Percentiles rank a stretch among this genome's conserved stretches.
These are phyloP conservation scores for Torymus auratus DNA, from an alignment of 2,888 invertebrate genomes.

Conservation along the genomic window DNA sequence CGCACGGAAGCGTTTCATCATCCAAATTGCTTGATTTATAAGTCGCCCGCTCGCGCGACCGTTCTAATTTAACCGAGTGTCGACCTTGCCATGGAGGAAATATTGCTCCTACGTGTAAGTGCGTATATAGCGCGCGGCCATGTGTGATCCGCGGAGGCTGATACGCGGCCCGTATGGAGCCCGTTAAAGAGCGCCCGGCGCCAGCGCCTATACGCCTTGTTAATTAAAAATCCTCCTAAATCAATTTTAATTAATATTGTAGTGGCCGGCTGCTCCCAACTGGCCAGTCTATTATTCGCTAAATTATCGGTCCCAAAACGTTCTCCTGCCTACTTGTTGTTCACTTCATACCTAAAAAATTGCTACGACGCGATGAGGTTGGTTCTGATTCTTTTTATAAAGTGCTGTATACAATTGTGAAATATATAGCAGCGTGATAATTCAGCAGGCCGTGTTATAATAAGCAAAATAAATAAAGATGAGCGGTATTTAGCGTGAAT, in stretches of 20 bases:
- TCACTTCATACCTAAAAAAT: too few species aligned
- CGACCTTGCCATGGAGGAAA: conserved; percentile 43
- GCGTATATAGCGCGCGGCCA: background rate
- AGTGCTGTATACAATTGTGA: too few species aligned
- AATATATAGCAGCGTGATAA: too few species aligned
- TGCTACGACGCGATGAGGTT: too few species aligned
- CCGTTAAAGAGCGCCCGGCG: conserved; percentile 29
- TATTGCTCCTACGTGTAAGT: conserved; percentile 15
- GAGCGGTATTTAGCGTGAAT: background rate
- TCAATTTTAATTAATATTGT: conserved; percentile 44
- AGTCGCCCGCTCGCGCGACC: conserved; percentile 24
- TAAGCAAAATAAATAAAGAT: background rate
- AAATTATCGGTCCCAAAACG: too few species aligned
- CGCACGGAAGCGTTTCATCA: conserved; percentile 58
- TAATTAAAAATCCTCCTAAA: conserved; percentile 47
- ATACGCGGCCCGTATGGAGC: conserved; percentile 20
- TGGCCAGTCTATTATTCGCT: background rate
- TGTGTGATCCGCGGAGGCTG: background rate
- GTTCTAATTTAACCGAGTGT: conserved; percentile 49
- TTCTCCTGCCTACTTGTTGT: too few species aligned
- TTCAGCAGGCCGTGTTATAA: background rate
- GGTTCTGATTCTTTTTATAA: too few species aligned
- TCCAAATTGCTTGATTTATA: conserved; percentile 58
- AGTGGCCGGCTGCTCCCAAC: background rate
- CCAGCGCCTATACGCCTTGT: background rate